Evolutionary conservation across 2,888 invertebrate genomes (phyloP).

Genomic region (Ecliptopera silaceata): DNA sequence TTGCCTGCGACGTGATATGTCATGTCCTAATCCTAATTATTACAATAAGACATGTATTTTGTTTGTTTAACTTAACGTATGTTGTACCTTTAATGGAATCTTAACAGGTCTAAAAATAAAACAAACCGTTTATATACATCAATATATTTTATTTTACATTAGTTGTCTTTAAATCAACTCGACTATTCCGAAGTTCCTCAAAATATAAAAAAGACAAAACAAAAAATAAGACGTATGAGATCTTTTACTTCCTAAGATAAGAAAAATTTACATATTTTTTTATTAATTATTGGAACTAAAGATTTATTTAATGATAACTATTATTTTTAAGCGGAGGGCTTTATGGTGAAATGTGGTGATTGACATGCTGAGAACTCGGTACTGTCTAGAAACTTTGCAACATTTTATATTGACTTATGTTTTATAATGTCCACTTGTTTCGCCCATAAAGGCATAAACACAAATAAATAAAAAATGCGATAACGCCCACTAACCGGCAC

Average conservation of each 20-base stretch:
- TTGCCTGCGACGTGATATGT: constrained; percentile 1
- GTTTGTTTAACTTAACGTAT: constrained; percentile 20
- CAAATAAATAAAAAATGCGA: too few relatives aligned
- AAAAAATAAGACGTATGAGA: constrained; percentile 82
- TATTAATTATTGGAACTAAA: constrained; percentile 80
- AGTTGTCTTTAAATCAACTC: constrained; percentile 83
- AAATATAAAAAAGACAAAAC: constrained; percentile 83
- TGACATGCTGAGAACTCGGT: constrained; percentile 4
- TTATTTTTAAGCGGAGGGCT: constrained; percentile 57
- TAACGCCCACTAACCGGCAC: too few relatives aligned
- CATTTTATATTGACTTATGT: too few relatives aligned
- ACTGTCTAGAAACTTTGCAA: background rate
- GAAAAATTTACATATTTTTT: constrained; percentile 79
- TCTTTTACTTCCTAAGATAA: constrained; percentile 83
- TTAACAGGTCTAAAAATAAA: constrained; percentile 49
- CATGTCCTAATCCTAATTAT: background rate
- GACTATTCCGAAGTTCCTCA: constrained; percentile 81
- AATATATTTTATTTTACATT: constrained; percentile 83
- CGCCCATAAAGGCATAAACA: too few relatives aligned
- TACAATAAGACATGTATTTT: constrained; percentile 18
- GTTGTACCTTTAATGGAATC: constrained; percentile 21
- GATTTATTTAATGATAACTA: constrained; percentile 66
- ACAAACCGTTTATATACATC: constrained; percentile 72
- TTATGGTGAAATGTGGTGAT: constrained; percentile 42
- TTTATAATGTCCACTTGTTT: too few relatives aligned